Conservation (phyloP, 1,140 invertebrate genomes). For the Drosophila kanapiae region DNA sequence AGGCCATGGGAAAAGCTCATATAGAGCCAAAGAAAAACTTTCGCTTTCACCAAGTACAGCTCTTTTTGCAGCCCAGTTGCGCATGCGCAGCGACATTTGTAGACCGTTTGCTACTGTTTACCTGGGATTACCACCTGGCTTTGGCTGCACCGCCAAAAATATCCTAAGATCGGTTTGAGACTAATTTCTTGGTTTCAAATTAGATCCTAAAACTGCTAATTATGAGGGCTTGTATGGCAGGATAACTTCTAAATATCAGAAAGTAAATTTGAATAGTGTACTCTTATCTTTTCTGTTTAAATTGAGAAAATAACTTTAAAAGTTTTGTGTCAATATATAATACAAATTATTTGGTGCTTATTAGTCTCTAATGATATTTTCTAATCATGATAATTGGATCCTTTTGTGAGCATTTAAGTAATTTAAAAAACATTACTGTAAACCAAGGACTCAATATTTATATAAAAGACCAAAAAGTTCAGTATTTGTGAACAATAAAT, state of each 20-base stretch:
- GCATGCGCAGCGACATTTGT: constrained; percentile 44
- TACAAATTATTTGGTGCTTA: background rate
- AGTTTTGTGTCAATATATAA: background rate
- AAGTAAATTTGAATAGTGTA: background rate
- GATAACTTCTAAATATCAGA: background rate
- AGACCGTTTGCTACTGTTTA: constrained; percentile 35
- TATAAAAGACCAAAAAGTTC: background rate
- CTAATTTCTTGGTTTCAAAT: too few relatives aligned
- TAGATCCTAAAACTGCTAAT: too few relatives aligned
- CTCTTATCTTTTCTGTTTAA: background rate
- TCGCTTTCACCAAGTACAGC: constrained; percentile 72
- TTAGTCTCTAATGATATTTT: background rate
- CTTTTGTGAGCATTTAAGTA: too few relatives aligned
- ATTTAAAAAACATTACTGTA: background rate
- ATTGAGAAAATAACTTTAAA: background rate
- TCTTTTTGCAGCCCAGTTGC: constrained; percentile 39
- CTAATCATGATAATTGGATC: background rate
- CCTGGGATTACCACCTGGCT: constrained; percentile 19
- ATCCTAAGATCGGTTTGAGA: background rate
- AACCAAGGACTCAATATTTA: background rate
- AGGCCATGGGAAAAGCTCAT: constrained; percentile 42
- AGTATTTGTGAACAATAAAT: too few relatives aligned
- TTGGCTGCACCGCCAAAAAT: constrained; percentile 14
- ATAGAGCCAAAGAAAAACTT: constrained; percentile 64
- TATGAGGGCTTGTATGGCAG: background rate